Percentiles rank a stretch among this genome's conserved stretches.
Evolutionary conservation across 2,888 invertebrate genomes (phyloP).

Genomic region (Orthosia cruda): DNA sequence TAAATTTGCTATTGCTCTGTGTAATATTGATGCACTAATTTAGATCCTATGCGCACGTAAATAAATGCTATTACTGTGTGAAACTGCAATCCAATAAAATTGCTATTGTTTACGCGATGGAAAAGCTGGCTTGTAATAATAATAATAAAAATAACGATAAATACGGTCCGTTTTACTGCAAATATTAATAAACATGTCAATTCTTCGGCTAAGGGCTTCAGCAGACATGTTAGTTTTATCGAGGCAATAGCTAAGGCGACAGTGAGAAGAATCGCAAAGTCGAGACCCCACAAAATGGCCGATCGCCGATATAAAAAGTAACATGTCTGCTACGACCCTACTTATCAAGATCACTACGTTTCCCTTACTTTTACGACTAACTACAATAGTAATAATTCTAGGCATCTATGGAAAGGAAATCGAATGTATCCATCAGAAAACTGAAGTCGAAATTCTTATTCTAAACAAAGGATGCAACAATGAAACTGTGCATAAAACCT

Average conservation of each 20-base stretch:
- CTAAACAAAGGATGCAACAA: constrained; percentile 38
- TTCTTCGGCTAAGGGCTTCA: not conserved
- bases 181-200: constrained; percentile 19
- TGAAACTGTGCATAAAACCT: constrained; percentile 20
- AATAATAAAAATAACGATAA: constrained; percentile 16
- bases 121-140: constrained; percentile 15
- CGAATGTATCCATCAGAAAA: constrained; percentile 6
- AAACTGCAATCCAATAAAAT: not conserved
- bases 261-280: not conserved
- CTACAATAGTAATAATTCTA: constrained; percentile 7
- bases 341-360: constrained; percentile 2
- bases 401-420: constrained; percentile 2
- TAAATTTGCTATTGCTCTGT: too few species aligned
- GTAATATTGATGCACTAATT: not conserved
- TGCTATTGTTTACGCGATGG: not conserved
- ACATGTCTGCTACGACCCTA: not conserved
- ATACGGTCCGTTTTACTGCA: constrained; percentile 13
- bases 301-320: not conserved
- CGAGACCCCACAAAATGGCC: not conserved
- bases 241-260: too few species aligned
- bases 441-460: constrained; percentile 30
- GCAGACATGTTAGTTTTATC: constrained; percentile 8
- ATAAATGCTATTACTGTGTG: not conserved
- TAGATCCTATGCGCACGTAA: not conserved
- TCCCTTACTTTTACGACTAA: constrained; percentile 12